Percentiles rank a stretch among this genome's conserved stretches.
These are phyloP conservation scores for Gallinago stenura DNA, from an alignment of 2,797 vertebrate species.

Conservation along the genomic window DNA sequence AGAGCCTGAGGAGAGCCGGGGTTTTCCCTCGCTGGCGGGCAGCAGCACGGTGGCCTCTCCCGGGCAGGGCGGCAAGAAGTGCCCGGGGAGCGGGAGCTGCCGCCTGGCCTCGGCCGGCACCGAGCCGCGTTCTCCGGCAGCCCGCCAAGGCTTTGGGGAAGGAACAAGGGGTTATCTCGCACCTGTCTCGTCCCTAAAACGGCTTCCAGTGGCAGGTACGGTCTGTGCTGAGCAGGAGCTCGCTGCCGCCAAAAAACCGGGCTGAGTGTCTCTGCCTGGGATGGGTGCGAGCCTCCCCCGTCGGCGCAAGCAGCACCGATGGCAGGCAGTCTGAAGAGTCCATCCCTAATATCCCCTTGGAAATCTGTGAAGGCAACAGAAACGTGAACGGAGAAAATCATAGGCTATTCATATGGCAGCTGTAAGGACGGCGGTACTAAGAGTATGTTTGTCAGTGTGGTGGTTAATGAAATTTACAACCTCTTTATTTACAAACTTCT, in stretches of 20 bases:
- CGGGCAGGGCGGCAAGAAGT: background rate
- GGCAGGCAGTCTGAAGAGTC: too few relatives aligned
- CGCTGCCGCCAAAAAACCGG: background rate
- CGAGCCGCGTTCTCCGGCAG: background rate
- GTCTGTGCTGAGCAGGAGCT: background rate
- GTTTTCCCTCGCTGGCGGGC: background rate
- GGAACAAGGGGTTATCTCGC: background rate
- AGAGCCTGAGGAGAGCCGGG: background rate
- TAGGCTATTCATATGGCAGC: background rate
- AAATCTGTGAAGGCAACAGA: background rate
- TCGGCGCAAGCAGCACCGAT: background rate
- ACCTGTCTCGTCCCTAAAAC: background rate
- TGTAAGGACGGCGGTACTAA: background rate
- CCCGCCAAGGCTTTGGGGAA: background rate
- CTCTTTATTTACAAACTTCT: background rate
- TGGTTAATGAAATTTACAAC: background rate
- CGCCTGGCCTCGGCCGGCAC: background rate
- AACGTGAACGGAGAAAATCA: rapidly evolving
- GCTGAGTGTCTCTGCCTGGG: background rate
- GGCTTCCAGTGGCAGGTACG: background rate
- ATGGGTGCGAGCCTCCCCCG: too few relatives aligned
- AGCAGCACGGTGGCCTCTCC: background rate
- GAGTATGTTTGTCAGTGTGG: background rate
- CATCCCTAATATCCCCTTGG: background rate
- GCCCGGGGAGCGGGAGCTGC: background rate